Percentiles rank a stretch among this genome's conserved stretches.
phyloP scores from a whole-genome alignment of 2,797 vertebrate genomes.

The Loris lydekkerianus region DNA sequence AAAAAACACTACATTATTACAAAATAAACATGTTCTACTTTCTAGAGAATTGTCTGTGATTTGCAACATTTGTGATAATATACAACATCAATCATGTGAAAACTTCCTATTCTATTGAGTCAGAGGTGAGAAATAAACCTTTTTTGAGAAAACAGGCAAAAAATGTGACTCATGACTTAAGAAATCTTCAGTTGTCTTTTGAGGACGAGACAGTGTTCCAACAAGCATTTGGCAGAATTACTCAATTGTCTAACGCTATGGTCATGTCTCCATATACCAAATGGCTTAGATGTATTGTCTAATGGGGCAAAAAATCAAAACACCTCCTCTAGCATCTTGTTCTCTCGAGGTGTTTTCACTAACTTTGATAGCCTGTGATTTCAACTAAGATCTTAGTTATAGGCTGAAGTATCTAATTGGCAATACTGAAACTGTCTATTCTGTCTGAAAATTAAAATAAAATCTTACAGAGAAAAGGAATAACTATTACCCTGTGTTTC shows the following conservation, averaged over 20 bases:
- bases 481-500: background rate
- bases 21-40: slow-evolving; percentile 75
- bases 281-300: slow-evolving; percentile 23
- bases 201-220: background rate
- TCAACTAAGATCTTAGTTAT: background rate
- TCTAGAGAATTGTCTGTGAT: slow-evolving; percentile 61
- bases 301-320: background rate
- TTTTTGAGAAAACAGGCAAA: background rate
- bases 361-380: slow-evolving; percentile 15
- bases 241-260: background rate
- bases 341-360: slow-evolving; percentile 54
- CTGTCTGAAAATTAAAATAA: background rate
- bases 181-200: slow-evolving; percentile 9
- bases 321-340: background rate
- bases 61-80: slow-evolving; percentile 51
- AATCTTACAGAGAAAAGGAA: background rate
- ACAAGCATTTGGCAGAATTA: background rate
- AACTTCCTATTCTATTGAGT: slow-evolving; percentile 56
- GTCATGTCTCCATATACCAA: background rate
- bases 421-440: slow-evolving; percentile 11
- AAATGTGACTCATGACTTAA: slow-evolving; percentile 36
- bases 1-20: slow-evolving; percentile 81
- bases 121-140: background rate
- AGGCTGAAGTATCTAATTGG: slow-evolving; percentile 31
- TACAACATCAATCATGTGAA: slow-evolving; percentile 35